Conservation (phyloP, 2,113 vertebrate species). For the Aspiorhynchus laticeps region DNA sequence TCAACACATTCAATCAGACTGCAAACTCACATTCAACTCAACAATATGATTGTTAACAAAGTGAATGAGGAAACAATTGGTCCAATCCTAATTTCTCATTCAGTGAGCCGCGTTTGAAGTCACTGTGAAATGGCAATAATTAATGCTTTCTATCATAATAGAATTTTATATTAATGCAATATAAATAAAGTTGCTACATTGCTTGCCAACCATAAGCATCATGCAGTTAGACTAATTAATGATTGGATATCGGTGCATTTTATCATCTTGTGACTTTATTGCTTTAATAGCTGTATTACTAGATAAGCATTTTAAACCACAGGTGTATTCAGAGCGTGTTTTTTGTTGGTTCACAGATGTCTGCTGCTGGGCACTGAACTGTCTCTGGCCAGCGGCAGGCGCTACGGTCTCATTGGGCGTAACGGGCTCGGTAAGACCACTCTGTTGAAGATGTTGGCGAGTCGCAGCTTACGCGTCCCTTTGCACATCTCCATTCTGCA, state of each 20-base stretch:
- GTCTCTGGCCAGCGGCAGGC: slow-evolving; percentile 84
- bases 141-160: too few relatives aligned
- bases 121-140: too few relatives aligned
- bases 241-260: too few relatives aligned
- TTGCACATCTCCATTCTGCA: slow-evolving; percentile 94
- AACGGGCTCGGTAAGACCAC: slow-evolving; percentile 97
- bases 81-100: too few relatives aligned
- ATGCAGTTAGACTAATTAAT: too few relatives aligned
- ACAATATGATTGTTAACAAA: background rate
- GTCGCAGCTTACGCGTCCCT: slow-evolving; percentile 87
- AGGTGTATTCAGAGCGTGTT: background rate
- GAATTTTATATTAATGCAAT: too few relatives aligned
- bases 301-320: background rate
- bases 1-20: background rate
- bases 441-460: slow-evolving; percentile 94
- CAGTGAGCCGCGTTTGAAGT: too few relatives aligned
- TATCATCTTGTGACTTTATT: too few relatives aligned
- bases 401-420: slow-evolving; percentile 92
- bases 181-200: too few relatives aligned
- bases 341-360: slow-evolving; percentile 73
- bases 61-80: too few relatives aligned
- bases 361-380: slow-evolving; percentile 91
- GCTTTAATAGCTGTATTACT: background rate
- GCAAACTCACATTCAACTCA: background rate
- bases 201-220: too few relatives aligned